Base-by-base conservation (phyloP, 1,140 invertebrate genomes). In the Listronotus oregonensis region DNA sequence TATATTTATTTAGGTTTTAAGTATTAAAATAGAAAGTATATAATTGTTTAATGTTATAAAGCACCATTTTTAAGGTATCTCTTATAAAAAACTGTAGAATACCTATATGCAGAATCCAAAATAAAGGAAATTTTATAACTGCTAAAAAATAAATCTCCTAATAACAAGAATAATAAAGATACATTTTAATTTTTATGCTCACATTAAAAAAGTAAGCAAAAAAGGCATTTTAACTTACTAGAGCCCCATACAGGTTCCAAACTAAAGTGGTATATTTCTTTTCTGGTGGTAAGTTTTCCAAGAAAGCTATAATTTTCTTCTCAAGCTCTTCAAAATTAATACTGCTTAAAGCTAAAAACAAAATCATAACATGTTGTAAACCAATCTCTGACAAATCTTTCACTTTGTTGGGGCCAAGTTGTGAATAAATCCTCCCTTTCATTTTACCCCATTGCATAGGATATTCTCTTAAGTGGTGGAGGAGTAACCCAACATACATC, bases 351-450 rank as follows among this genome's bases (percentile, higher is more conserved):
- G 68, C 61, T 18, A 76, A 49, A 44, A 74, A 76, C 34, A 78
- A 46, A 15, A 74, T 34, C 21, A 66, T 62, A 1, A 78, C 67
- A 49, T 74, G 70, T 14, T 52, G 70, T 17, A 78, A 55, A 15
- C 74, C 77, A 39, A 47, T 64, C 10, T 73, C 68, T 15, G 63
- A 62, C 39, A 76, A 64, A 51, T 76, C 69, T 15, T 71, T 72
- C 9, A 76, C 57, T 70, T 77, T 78, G 42, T 71, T 69, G 3
- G 73, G 69, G 4, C 73, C 72, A 11, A 78, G 59, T 63, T 75
- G 72, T 6, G 75, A 76, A 64, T 74, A 78, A 63, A 78, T 77
- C 18, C 77, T 54, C 6, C 75, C 75, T 55, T 74, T 73, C 18
- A 78, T 68, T 64, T 76, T 77, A 3, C 60, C 67, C 77, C 77